Base-by-base conservation (phyloP, 2,797 vertebrate genomes). In the Leptatherina wallacei region DNA sequence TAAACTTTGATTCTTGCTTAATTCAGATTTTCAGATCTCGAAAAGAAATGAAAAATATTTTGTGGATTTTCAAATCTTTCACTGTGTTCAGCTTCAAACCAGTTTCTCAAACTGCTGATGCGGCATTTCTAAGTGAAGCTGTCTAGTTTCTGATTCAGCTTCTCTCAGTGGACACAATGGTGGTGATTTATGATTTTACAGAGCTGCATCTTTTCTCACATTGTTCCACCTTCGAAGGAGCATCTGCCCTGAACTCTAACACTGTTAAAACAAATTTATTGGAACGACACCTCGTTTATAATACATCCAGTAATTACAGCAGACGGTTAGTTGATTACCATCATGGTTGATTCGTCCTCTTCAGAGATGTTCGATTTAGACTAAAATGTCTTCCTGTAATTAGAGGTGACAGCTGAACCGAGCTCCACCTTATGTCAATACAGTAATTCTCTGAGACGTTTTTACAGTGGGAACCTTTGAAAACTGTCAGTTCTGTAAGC, bases 401-500 rank as follows among this genome's bases (percentile, higher is more conserved):
- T 65, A 65, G 3, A 24, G 22, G 54, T n/a, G 14, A n/a, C 2
- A 30, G 24, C 8, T 20, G 35, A 71, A 56, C 49, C 12, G 38
- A 67, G 55, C 27, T 73, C 32, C 61, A 55, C 65, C 44, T 65
- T 3, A 6, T 69, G 70, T 75, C 75, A 56, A 42, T 80, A 66
- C 52, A 49, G 68, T 79, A n/a, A 80, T n/a, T 63, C 61, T 54
- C 14, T 2, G 27, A 51, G 47, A 55, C 0, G 10, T 66, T 74
- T 71, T 73, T 54, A 59, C 69, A 42, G 22, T 22, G 27, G 55
- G 38, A 64, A 38, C 2, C 4, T 77, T 75, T 79, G 66, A 80
- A 80, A 83, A 32, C 44, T 2, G 63, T 57, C 75, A 66, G 71
- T 4, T 61, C 65, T 80, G 77, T 57, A 42, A 86, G 84, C 64